Percentiles rank a stretch among this genome's conserved stretches.
Conservation (phyloP, 2,113 vertebrate species). For the Corythornis cristatus region DNA sequence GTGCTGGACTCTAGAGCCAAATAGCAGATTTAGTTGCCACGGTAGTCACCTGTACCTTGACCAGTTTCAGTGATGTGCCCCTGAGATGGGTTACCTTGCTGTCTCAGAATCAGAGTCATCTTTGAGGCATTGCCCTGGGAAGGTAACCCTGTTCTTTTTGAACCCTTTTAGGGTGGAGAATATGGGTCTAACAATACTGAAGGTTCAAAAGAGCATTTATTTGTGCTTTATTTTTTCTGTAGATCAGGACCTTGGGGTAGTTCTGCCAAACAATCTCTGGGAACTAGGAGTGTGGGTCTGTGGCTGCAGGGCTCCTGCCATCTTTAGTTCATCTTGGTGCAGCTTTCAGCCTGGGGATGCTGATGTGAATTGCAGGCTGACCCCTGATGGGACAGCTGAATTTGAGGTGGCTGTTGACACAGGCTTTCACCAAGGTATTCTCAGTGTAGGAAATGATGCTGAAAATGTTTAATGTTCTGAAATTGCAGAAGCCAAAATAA, state of each 20-base stretch:
- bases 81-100: not conserved
- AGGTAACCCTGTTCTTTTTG: not conserved
- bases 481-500: not conserved
- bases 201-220: not conserved
- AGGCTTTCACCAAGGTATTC: not conserved
- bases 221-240: not conserved
- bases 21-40: not conserved
- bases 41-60: not conserved
- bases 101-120: not conserved
- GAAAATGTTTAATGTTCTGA: not conserved
- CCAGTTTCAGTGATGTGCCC: not conserved
- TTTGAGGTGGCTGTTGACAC: not conserved
- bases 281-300: not conserved
- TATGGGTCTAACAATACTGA: not conserved
- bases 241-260: not conserved
- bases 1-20: not conserved
- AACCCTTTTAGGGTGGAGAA: not conserved
- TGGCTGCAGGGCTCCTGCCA: not conserved
- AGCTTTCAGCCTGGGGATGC: not conserved
- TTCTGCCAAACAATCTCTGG: not conserved
- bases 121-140: not conserved
- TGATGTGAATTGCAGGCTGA: not conserved
- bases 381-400: not conserved
- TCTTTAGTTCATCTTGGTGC: not conserved
- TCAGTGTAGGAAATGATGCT: not conserved